Base-by-base conservation (phyloP, 1,140 invertebrate species). In the Leguminivora glycinivorella region DNA sequence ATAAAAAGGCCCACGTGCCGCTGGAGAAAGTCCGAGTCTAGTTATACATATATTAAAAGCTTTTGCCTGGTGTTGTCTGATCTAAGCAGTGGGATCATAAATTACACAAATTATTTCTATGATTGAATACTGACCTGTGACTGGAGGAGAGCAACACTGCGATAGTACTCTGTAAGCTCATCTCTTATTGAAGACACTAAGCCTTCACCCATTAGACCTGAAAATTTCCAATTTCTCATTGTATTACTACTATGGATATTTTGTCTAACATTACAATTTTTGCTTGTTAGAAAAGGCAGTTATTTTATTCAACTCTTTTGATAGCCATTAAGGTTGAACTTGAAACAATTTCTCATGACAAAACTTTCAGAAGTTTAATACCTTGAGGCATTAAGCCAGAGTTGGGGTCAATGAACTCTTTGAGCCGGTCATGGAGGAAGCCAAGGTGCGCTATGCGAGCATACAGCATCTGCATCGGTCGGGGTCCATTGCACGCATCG, bases 131-230 rank as follows among this genome's bases (percentile, higher is more conserved):
- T 84, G 83, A 97, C 94, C 93, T 97, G 93, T 73, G 96, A 95
- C 87, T 98, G 97, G 19, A 99, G 90, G n/a, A 96, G 90, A 0
- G 97, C 97, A 70, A 99, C 94, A 68, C 97, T 94, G 70, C 97
- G 93, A 89, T 98, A 98, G 86, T 97, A 99, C 78, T 96, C 95
- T 2, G 94, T 95, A 0, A 99, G 91, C 86, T 99, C 96, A 72
- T 96, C 94, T 77, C 96, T 94, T 31, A 99, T 92, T 6, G 95
- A 96, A n/a, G 96, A 93, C 68, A 97, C 95, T 75, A 99, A 95
- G 71, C 97, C 97, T 91, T 98, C 96, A 26, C 95, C 95, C 75
- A 98, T 95, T 56, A 96, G 91, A 34, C 97, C 97, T 86, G 85
- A 88, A 89, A 78, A 89, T 24, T 17, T 12, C 34, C 34, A 38